Evolutionary conservation across 1,140 invertebrate species (phyloP), one percentile per base, ranked within the genome.

Genomic region (Saccostrea echinata): DNA sequence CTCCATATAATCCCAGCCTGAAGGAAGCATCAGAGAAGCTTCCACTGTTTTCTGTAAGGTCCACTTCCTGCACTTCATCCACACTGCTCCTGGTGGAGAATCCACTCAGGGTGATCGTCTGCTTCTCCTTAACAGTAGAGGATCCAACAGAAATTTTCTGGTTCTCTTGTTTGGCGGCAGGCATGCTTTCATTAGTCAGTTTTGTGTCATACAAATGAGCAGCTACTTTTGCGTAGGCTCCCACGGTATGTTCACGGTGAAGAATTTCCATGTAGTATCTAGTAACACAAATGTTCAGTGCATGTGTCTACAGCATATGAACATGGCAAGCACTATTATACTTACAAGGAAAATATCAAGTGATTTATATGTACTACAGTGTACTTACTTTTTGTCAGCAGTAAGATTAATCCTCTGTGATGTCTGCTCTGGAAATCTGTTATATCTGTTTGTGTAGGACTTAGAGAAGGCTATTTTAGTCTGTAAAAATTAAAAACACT

Each of bases 201-300:
- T 52, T 71, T 0, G 90, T 91, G 33, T 90, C 18, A 55, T 90
- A 90, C 35, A 89, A 71, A 9, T 89, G 84, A 21, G 89, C 91
- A n/a, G 90, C 86, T 27, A 91, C 88, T 57, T 86, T 88, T 6
- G 88, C 71, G 16, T 51, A 82, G 11, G 85, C 85, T 12, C 16
- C 76, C 16, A 21, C 57, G 0, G 18, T 24, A 27, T 64, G 76
- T 35, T 90, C 89, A 8, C 86, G 55, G 53, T 90, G 89, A 71
- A 89, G 21, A 11, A 90, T 88, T 80, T 90, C 87, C 71, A 92
- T 84, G 55, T 90, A 88, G 84, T 90, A 92, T 12, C 91, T 92
- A 86, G 55, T 85, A 86, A 53, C 27, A 84, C n/a, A 71, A 13
- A 30, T 24, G 6, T 64, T 84, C 30, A 43, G 11, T 53, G 53